Conservation (phyloP, 2,888 invertebrate species). For the Habroteleia sp. region DNA sequence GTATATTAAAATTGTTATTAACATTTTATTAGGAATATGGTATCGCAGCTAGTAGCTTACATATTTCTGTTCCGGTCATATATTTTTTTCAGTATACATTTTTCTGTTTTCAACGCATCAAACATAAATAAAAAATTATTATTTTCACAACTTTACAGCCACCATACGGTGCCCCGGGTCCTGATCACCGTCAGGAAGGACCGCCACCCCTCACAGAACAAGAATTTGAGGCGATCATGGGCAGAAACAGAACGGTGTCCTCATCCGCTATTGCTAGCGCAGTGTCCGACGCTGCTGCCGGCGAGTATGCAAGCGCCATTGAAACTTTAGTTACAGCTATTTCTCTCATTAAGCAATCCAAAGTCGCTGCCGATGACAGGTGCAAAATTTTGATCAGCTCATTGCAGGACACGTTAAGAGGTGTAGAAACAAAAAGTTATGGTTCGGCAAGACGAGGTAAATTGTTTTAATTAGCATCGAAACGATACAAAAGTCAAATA, state of each 20-base stretch:
- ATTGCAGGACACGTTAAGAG: constrained; percentile 97
- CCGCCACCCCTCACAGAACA: constrained; percentile 90
- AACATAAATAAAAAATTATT: too few species aligned
- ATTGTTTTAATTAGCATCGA: too few species aligned
- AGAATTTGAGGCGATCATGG: constrained; percentile 99
- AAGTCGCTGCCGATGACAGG: constrained; percentile 96
- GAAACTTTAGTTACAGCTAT: constrained; percentile 99
- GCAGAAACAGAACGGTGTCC: constrained; percentile 97
- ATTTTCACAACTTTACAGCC: too few species aligned
- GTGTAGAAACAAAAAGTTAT: constrained; percentile 98
- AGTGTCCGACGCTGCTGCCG: constrained; percentile 97
- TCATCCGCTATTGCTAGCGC: constrained; percentile 98
- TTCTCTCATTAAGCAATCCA: constrained; percentile 98
- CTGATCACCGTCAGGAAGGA: constrained; percentile 82
- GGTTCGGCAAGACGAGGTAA: constrained; percentile 87
- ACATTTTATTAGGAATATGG: too few species aligned
- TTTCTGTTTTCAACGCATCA: too few species aligned
- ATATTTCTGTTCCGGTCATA: too few species aligned
- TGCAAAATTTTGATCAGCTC: constrained; percentile 99
- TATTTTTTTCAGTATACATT: too few species aligned
- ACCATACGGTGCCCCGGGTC: constrained; percentile 85
- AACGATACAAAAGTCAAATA: too few species aligned
- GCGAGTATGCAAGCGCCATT: constrained; percentile 98
- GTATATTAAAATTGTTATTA: too few species aligned
- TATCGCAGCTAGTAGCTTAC: too few species aligned